phyloP scores from a whole-genome alignment of 1,140 invertebrate species.

The Lasaia peninsularis region DNA sequence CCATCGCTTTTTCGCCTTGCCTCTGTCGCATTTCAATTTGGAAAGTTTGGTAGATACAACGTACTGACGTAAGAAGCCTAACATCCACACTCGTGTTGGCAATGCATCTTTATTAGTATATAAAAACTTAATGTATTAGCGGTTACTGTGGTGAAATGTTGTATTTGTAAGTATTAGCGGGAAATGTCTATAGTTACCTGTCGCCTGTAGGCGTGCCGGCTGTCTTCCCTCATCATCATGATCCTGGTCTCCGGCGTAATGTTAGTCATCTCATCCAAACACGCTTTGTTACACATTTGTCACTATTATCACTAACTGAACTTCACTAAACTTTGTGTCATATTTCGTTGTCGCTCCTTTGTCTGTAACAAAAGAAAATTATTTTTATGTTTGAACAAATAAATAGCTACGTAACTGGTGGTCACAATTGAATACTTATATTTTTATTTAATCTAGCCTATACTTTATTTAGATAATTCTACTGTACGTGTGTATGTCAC shows the following conservation, averaged over 20 bases:
- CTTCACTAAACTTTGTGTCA: conserved; percentile 26
- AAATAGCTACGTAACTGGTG: no score
- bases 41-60: no score
- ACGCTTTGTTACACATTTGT: conserved; percentile 56
- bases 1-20: no score
- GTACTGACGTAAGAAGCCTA: no score
- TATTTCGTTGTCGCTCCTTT: neutral
- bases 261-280: conserved; percentile 56
- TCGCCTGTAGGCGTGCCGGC: conserved; percentile 48
- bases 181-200: conserved; percentile 37
- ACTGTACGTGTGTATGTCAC: no score
- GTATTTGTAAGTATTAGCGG: neutral
- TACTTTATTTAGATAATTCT: no score
- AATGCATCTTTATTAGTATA: no score
- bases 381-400: neutral
- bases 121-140: no score
- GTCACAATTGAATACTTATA: neutral
- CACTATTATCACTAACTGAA: conserved; percentile 29
- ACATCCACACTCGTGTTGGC: neutral
- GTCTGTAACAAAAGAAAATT: neutral
- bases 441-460: no score
- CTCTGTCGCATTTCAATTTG: no score
- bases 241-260: conserved; percentile 61
- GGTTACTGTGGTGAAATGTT: no score
- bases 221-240: conserved; percentile 57